Percentiles rank a stretch among this genome's conserved stretches.
Evolutionary conservation across 2,797 vertebrate genomes (phyloP).

Genomic region (Eupleurogrammus muticus): DNA sequence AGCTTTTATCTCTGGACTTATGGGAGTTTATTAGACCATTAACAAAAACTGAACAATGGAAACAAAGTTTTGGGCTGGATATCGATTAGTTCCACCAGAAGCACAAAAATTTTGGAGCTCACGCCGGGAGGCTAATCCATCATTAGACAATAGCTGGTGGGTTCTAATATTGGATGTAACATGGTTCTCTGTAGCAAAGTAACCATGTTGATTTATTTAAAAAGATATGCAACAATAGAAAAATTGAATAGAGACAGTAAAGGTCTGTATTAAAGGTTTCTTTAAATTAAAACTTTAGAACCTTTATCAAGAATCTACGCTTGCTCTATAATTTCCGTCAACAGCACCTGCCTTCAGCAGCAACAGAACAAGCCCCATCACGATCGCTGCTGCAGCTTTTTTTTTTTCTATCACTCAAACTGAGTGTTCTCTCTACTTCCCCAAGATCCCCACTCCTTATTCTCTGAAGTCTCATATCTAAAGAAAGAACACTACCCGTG

Average conservation of each 20-base stretch:
- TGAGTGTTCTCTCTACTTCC: conserved; percentile 9
- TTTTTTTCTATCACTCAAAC: conserved; percentile 10
- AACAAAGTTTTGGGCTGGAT: too few relatives aligned
- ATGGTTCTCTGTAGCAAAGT: background rate
- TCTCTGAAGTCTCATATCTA: background rate
- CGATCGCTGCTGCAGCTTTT: background rate
- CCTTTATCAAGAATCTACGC: background rate
- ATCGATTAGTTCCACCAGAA: too few relatives aligned
- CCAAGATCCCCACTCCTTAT: background rate
- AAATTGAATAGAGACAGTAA: background rate
- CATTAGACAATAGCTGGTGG: too few relatives aligned
- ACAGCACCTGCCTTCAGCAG: conserved; percentile 13
- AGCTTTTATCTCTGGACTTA: too few relatives aligned
- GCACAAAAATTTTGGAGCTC: too few relatives aligned
- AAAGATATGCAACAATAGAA: background rate
- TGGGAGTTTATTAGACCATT: too few relatives aligned
- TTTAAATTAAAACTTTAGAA: background rate
- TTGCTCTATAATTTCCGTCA: conserved; percentile 1
- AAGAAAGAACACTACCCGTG: conserved; percentile 1
- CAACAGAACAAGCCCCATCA: conserved; percentile 41
- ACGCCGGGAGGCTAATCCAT: too few relatives aligned
- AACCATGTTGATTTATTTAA: conserved; percentile 1
- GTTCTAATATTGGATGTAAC: too few relatives aligned
- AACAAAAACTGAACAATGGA: too few relatives aligned
- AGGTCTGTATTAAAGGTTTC: background rate